Percentiles rank a stretch among this genome's conserved stretches.
These are phyloP conservation scores for Leucania comma DNA, from an alignment of 2,888 invertebrate genomes.

Conservation along the genomic window DNA sequence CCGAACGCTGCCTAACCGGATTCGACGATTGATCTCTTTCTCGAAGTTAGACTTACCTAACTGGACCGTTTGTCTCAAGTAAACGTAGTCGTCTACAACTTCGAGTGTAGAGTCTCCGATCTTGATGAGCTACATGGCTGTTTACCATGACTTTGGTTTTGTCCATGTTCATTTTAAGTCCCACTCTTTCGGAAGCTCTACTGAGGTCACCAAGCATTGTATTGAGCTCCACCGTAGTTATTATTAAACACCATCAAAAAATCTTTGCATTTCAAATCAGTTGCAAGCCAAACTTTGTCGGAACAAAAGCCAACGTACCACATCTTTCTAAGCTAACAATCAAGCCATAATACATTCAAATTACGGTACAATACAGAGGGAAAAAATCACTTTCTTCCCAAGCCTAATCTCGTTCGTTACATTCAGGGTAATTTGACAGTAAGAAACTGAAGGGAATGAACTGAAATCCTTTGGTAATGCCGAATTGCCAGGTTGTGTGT, in stretches of 20 bases:
- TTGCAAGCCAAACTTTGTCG: slow-evolving; percentile 39
- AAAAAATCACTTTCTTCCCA: slow-evolving; percentile 74
- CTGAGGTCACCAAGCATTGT: too few species aligned
- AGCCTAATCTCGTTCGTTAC: slow-evolving; percentile 76
- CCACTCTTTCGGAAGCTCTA: too few species aligned
- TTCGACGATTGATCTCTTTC: too few species aligned
- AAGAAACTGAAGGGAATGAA: slow-evolving; percentile 69
- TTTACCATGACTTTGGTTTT: too few species aligned
- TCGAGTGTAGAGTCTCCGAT: too few species aligned
- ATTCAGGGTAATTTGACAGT: slow-evolving; percentile 74
- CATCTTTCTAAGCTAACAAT: slow-evolving; percentile 69
- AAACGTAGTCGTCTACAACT: too few species aligned
- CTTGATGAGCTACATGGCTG: too few species aligned
- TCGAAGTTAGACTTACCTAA: too few species aligned
- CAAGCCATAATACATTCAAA: slow-evolving; percentile 80
- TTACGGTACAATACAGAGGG: slow-evolving; percentile 69
- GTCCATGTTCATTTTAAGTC: too few species aligned
- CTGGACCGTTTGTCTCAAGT: too few species aligned
- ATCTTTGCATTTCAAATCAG: slow-evolving; percentile 12
- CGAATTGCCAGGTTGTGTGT: slow-evolving; percentile 61
- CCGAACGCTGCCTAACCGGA: too few species aligned
- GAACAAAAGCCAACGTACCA: slow-evolving; percentile 54
- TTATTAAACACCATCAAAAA: slow-evolving; percentile 20
- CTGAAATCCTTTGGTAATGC: slow-evolving; percentile 67
- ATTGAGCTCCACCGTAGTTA: too few species aligned